These are phyloP conservation scores for Garrulus glandarius DNA, from an alignment of 2,797 vertebrate species.

Conservation along the genomic window DNA sequence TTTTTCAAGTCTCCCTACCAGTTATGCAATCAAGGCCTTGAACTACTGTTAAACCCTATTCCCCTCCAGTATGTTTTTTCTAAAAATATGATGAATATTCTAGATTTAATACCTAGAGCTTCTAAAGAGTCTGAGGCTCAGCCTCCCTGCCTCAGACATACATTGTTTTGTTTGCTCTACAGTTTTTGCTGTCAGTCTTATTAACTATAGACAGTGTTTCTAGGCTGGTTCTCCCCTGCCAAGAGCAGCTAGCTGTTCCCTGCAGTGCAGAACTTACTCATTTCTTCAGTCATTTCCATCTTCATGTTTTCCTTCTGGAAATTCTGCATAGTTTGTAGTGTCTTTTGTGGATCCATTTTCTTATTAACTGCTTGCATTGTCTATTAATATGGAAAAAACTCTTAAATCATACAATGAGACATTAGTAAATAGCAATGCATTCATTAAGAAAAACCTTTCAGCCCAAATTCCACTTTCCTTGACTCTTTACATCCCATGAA, in stretches of 20 bases:
- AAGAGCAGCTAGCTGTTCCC: neutral
- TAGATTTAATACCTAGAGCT: neutral
- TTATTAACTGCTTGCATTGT: conserved; percentile 98
- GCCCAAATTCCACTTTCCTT: neutral
- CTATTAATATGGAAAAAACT: conserved; percentile 69
- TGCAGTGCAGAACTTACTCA: conserved; percentile 84
- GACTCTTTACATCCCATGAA: neutral
- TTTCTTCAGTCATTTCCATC: conserved; percentile 98
- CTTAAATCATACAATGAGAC: neutral
- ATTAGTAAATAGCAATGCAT: neutral
- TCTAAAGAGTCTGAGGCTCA: neutral
- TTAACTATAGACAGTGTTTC: neutral
- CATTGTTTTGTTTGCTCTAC: neutral
- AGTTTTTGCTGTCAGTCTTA: neutral
- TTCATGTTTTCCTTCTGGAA: conserved; percentile 99
- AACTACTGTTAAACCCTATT: neutral
- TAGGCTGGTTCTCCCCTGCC: neutral
- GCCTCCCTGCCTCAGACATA: neutral
- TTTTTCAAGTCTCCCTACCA: neutral
- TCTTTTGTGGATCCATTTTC: conserved; percentile 98
- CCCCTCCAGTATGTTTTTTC: neutral
- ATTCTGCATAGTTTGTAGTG: conserved; percentile 95
- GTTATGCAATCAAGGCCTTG: neutral
- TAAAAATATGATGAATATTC: neutral
- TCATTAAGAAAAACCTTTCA: neutral